Evolutionary conservation across 2,888 invertebrate genomes (phyloP).

Genomic region (Gisinianus flammeolus): DNA sequence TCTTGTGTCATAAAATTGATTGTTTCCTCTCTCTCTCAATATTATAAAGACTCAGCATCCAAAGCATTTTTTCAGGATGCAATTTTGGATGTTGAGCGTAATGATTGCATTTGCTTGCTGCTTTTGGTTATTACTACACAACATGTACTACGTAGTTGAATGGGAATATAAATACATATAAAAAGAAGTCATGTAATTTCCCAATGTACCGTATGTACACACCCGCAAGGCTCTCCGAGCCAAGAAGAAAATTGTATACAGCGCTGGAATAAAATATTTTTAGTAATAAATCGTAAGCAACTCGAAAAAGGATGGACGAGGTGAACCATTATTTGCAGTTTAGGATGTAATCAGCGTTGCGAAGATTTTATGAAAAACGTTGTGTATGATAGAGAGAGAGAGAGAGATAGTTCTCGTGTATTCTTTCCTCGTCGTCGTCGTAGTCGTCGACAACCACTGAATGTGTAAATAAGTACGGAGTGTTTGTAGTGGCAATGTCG

Average conservation of each 20-base stretch:
- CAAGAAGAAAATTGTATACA: too few relatives aligned
- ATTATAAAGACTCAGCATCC: too few relatives aligned
- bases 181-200: too few relatives aligned
- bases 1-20: conserved; percentile 2
- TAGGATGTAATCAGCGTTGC: conserved; percentile 31
- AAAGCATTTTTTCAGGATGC: background rate
- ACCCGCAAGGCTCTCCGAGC: too few relatives aligned
- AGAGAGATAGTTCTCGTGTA: conserved; percentile 5
- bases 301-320: background rate
- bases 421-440: conserved; percentile 1
- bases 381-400: background rate
- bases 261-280: too few relatives aligned
- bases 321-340: conserved; percentile 27
- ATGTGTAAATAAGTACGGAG: conserved; percentile 32
- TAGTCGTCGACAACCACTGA: conserved; percentile 10
- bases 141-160: background rate
- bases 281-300: too few relatives aligned
- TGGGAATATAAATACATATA: too few relatives aligned
- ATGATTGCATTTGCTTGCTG: too few relatives aligned
- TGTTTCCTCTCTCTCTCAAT: conserved; percentile 7
- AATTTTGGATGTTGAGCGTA: too few relatives aligned
- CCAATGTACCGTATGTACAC: too few relatives aligned
- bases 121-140: too few relatives aligned
- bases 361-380: conserved; percentile 20
- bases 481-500: conserved; percentile 30